A percentile compares a stretch with the other conserved stretches of the same genome.
Conservation (phyloP, 2,797 vertebrate species). For the Acanthurus tractus region DNA sequence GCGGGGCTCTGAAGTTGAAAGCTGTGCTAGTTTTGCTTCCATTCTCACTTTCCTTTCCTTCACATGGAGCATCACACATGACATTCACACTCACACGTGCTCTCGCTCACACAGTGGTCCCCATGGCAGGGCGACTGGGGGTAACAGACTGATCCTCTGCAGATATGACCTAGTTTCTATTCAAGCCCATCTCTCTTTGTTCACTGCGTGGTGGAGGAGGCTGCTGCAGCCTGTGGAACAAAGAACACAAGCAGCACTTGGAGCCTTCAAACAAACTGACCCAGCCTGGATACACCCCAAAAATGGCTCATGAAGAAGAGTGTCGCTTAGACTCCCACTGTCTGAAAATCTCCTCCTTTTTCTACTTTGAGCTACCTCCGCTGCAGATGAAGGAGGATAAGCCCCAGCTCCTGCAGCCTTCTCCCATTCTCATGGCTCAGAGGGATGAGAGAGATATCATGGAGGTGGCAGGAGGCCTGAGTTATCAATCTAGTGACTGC, state of each 20-base stretch:
- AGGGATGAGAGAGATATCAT: conserved; percentile 21
- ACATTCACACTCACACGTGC: conserved; percentile 38
- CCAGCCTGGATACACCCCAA: conserved; percentile 58
- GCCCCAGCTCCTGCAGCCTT: conserved; percentile 32
- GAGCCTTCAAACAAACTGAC: conserved; percentile 63
- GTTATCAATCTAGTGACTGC: background rate
- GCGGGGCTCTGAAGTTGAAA: conserved; percentile 19
- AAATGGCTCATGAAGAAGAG: conserved; percentile 36
- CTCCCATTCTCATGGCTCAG: conserved; percentile 8
- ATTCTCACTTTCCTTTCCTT: conserved; percentile 53
- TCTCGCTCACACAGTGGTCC: conserved; percentile 50
- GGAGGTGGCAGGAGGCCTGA: conserved; percentile 18
- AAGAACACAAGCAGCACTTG: conserved; percentile 66
- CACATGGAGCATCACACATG: conserved; percentile 48
- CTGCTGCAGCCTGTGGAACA: conserved; percentile 70
- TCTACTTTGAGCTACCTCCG: conserved; percentile 48
- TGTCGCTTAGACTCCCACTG: conserved; percentile 23
- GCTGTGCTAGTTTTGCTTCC: conserved; percentile 26
- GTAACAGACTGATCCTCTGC: conserved; percentile 72
- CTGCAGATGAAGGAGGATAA: conserved; percentile 51
- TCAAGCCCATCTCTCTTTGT: conserved; percentile 79
- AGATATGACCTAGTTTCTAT: conserved; percentile 86
- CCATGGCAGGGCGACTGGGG: conserved; percentile 54
- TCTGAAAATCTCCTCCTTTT: conserved; percentile 27
- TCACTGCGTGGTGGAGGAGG: conserved; percentile 64